Evolutionary conservation across 2,888 invertebrate species (phyloP).

Genomic region (Pasiphila rectangulata): DNA sequence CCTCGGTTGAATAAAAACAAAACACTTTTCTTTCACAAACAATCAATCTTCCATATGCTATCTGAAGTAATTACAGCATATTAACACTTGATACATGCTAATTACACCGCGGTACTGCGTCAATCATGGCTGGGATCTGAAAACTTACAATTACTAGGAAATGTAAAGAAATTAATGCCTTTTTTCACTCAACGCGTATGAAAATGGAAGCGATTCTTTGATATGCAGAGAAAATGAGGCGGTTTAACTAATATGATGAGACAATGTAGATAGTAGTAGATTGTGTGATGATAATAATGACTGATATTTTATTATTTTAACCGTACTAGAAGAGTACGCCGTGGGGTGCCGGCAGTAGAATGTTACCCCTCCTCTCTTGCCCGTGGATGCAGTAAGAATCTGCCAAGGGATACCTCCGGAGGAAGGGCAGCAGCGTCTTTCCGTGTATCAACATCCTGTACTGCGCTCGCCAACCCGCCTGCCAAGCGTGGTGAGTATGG

Average conservation of each 20-base stretch:
- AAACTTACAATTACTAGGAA: slow-evolving; percentile 47
- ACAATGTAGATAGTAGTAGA: too few species aligned
- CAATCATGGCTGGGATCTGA: slow-evolving; percentile 56
- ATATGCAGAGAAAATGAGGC: neutral
- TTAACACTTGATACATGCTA: slow-evolving; percentile 57
- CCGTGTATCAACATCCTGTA: too few species aligned
- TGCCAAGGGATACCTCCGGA: too few species aligned
- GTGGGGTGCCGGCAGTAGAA: too few species aligned
- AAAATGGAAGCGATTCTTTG: neutral
- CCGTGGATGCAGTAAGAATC: too few species aligned
- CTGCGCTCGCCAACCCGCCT: too few species aligned
- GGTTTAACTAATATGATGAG: neutral
- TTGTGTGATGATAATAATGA: too few species aligned
- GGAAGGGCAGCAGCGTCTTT: too few species aligned
- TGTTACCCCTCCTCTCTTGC: too few species aligned
- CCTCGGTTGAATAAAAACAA: neutral
- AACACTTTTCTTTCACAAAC: neutral
- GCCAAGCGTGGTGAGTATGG: too few species aligned
- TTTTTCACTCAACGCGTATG: slow-evolving; percentile 24
- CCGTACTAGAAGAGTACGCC: too few species aligned
- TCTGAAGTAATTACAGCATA: slow-evolving; percentile 52
- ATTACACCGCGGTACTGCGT: slow-evolving; percentile 60
- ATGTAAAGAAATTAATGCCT: slow-evolving; percentile 38
- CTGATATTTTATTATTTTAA: too few species aligned
- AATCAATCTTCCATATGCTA: slow-evolving; percentile 18